A percentile compares a stretch with the other conserved stretches of the same genome.
Evolutionary conservation across 2,113 vertebrate genomes (phyloP).

Genomic region (Thunnus thynnus): DNA sequence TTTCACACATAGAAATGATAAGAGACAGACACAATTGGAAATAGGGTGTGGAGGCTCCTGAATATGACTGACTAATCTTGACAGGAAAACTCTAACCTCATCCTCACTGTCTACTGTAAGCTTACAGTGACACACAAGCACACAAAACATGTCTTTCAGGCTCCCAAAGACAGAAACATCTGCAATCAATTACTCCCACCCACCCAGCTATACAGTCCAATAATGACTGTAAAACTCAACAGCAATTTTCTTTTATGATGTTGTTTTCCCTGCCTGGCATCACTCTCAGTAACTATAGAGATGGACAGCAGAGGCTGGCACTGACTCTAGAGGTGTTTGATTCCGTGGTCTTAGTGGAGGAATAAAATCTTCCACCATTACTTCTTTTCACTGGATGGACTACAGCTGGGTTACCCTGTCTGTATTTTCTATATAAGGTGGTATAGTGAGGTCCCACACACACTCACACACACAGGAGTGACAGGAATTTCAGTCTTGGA

Average conservation of each 20-base stretch:
- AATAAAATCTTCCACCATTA: constrained; percentile 12
- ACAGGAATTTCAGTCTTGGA: constrained; percentile 61
- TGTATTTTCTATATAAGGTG: constrained; percentile 56
- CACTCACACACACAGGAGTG: constrained; percentile 45
- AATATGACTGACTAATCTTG: constrained; percentile 61
- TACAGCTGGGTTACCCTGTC: constrained; percentile 5
- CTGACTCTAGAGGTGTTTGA: constrained; percentile 5
- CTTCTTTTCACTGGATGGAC: constrained; percentile 19
- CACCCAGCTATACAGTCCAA: constrained; percentile 75
- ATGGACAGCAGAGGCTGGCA: constrained; percentile 45
- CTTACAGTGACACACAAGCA: constrained; percentile 53
- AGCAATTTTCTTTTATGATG: constrained; percentile 77
- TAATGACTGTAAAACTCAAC: constrained; percentile 74
- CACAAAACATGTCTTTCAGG: constrained; percentile 71
- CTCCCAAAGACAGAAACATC: constrained; percentile 72
- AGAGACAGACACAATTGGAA: constrained; percentile 35
- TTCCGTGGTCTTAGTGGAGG: constrained; percentile 6
- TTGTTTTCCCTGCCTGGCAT: constrained; percentile 72
- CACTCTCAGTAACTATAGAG: constrained; percentile 69
- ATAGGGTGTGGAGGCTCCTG: constrained; percentile 26
- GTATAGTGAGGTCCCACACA: constrained; percentile 39
- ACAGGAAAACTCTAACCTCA: constrained; percentile 65
- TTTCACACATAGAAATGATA: constrained; percentile 41
- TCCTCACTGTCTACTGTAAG: constrained; percentile 57
- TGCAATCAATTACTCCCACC: constrained; percentile 77